Evolutionary conservation across 2,888 invertebrate genomes (phyloP), one percentile per base, ranked within the genome.

Genomic region (Trachelus troglodyta): DNA sequence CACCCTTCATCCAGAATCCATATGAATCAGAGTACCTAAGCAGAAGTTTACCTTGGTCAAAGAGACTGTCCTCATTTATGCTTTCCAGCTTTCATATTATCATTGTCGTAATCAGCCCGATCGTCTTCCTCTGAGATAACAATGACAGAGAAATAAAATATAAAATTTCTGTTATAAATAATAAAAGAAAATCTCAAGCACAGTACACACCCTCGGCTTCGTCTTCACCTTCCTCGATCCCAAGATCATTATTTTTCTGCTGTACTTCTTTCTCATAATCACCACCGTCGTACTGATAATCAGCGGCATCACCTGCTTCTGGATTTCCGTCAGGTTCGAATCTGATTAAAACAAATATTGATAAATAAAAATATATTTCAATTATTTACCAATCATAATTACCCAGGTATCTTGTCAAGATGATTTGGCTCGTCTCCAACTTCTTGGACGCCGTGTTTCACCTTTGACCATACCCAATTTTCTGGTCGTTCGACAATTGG

Each of bases 401-500:
- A 90, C 90, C 87, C 89, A 69, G 86, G 82, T 34, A 88, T 80
- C 80, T 87, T 87, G 73, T 85, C 89, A 30, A 88, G 82, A 73
- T 89, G 87, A 85, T 90, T 90, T 4, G 85, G 86, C 76, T 89
- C 90, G 12, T 91, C 91, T 3, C 91, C 91, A 69, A 91, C 85
- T 81, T 91, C 91, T 73, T 91, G 91, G 56, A 91, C 85, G 12
- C 90, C 90, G 6, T 85, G 85, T 73, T 84, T 82, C 23, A 85
- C 86, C 75, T 85, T 85, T 76, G 86, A 83, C 88, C 87, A 87
- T 73, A 80, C 79, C 3, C 83, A 81, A 73, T 85, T 85, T 4
- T 76, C 79, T 56, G 73, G 80, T 12, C 82, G 79, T 33, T 84
- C 85, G 6, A 83, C 78, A 30, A 84, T 79, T 35, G 86, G 87